Percentiles rank a stretch among this genome's conserved stretches.
Conservation (phyloP, 2,797 vertebrate species). For the Spinus olivaceus region DNA sequence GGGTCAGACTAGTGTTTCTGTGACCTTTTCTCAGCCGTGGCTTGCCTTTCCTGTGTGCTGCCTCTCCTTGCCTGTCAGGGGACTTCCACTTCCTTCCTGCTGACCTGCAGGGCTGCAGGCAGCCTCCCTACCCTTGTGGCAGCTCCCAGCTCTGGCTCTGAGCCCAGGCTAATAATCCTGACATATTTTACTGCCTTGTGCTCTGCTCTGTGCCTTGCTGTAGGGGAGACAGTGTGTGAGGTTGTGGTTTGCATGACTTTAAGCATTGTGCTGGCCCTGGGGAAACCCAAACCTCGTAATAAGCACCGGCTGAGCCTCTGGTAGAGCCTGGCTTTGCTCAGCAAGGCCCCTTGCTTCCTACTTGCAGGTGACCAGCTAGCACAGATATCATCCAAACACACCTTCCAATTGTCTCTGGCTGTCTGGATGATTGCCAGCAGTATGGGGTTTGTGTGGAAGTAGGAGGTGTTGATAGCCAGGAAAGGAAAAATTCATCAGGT, state of each 20-base stretch:
- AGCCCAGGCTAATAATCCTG: conserved; percentile 40
- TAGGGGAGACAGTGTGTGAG: neutral
- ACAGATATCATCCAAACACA: neutral
- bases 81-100: conserved; percentile 42
- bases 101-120: conserved; percentile 27
- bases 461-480: conserved; percentile 42
- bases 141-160: conserved; percentile 26
- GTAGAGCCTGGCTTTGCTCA: neutral
- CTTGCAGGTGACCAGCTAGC: neutral
- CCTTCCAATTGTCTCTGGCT: neutral
- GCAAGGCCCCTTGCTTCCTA: neutral
- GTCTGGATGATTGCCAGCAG: neutral
- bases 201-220: neutral
- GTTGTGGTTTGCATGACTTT: conserved; percentile 3
- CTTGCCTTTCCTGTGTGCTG: conserved; percentile 20
- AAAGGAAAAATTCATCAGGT: conserved; percentile 16
- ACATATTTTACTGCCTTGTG: conserved; percentile 25
- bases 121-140: conserved; percentile 22
- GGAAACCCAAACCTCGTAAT: neutral
- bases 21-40: conserved; percentile 6
- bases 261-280: neutral
- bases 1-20: neutral
- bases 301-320: neutral
- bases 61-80: neutral
- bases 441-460: neutral